phyloP scores from a whole-genome alignment of 2,888 invertebrate species.

The Candidula unifasciata region DNA sequence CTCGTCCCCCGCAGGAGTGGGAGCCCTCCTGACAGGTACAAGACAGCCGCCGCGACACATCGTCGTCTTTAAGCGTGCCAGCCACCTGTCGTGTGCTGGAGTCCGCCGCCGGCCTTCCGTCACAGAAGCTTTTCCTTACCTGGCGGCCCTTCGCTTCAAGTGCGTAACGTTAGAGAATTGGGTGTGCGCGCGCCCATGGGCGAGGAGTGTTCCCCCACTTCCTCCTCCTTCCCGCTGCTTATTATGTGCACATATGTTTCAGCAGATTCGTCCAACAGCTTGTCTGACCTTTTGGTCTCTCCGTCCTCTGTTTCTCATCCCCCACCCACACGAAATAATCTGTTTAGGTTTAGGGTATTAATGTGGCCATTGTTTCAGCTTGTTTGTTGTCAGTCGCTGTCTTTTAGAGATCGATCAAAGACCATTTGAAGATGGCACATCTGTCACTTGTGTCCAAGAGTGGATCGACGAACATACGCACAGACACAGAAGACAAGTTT shows the following conservation, averaged over 20 bases:
- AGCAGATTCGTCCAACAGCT: background rate
- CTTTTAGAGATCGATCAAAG: too few relatives aligned
- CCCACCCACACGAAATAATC: too few relatives aligned
- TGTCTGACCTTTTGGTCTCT: background rate
- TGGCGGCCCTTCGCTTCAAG: background rate
- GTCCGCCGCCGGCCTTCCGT: conserved; percentile 21
- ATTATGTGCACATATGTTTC: conserved; percentile 26
- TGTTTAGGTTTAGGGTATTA: too few relatives aligned
- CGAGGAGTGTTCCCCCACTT: background rate
- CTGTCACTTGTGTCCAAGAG: too few relatives aligned
- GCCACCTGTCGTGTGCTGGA: conserved; percentile 37
- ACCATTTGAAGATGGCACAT: too few relatives aligned
- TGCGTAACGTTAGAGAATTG: conserved; percentile 10
- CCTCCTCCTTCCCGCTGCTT: background rate
- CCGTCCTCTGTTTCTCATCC: too few relatives aligned
- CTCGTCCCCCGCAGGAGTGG: too few relatives aligned
- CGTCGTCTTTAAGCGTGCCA: conserved; percentile 3
- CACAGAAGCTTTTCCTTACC: background rate
- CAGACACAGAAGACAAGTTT: too few relatives aligned
- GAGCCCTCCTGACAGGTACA: too few relatives aligned
- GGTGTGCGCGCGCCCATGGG: background rate
- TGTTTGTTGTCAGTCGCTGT: background rate
- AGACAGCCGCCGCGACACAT: background rate
- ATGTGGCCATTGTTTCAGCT: background rate
- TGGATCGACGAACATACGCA: too few relatives aligned